Conservation (phyloP, 2,113 vertebrate genomes). For the Lophius piscatorius region DNA sequence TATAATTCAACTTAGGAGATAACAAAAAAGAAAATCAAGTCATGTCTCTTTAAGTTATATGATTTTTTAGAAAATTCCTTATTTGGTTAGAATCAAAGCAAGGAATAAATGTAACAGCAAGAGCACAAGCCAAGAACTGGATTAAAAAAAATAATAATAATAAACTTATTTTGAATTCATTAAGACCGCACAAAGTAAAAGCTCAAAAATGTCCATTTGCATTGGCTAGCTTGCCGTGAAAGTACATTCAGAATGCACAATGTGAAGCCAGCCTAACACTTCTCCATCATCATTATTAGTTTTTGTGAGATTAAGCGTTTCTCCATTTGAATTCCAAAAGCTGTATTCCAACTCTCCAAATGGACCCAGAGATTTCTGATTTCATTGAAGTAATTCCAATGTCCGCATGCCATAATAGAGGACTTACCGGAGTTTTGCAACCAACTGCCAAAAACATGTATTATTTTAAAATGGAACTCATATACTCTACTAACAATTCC, state of each 20-base stretch:
- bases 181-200: no score
- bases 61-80: no score
- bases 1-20: no score
- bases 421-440: conserved; percentile 44
- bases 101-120: no score
- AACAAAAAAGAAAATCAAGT: no score
- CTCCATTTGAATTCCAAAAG: not conserved
- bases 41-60: no score
- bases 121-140: no score
- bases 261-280: not conserved
- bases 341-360: conserved; percentile 1
- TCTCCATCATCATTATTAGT: conserved; percentile 7
- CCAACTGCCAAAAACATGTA: conserved; percentile 37
- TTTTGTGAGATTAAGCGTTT: conserved; percentile 10
- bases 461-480: conserved; percentile 50
- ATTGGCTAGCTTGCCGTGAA: no score
- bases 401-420: conserved; percentile 14
- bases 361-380: conserved; percentile 34
- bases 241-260: conserved; percentile 11
- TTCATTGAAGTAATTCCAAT: conserved; percentile 33
- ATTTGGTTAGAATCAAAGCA: no score
- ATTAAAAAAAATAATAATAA: not conserved
- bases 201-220: no score
- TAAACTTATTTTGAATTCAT: no score
- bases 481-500: conserved; percentile 33